phyloP scores from a whole-genome alignment of 2,888 invertebrate species.

The Abrostola tripartita region DNA sequence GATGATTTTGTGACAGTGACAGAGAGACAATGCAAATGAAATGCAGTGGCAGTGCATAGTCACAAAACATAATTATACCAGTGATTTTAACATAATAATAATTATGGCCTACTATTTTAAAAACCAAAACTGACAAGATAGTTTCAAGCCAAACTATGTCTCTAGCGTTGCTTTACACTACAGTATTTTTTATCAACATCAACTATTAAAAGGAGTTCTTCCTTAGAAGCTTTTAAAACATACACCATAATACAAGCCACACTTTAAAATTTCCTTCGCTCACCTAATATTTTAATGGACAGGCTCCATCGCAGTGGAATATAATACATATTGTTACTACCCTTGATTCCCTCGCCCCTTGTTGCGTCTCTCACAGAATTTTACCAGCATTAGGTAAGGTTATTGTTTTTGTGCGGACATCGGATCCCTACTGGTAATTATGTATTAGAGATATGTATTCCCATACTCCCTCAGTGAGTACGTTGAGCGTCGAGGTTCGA shows the following conservation, averaged over 20 bases:
- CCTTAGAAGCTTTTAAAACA: not conserved
- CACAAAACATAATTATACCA: too few species aligned
- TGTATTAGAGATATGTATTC: conserved; percentile 55
- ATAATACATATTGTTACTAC: conserved; percentile 40
- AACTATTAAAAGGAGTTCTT: not conserved
- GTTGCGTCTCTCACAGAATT: conserved; percentile 28
- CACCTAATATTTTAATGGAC: conserved; percentile 33
- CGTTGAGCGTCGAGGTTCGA: conserved; percentile 8
- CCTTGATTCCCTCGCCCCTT: conserved; percentile 22
- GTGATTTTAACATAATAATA: too few species aligned
- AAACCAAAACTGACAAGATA: too few species aligned
- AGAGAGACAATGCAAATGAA: too few species aligned
- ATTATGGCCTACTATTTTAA: too few species aligned
- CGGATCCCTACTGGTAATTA: conserved; percentile 53
- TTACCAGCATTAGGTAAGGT: conserved; percentile 23
- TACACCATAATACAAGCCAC: not conserved
- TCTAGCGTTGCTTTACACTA: too few species aligned
- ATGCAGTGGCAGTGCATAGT: too few species aligned
- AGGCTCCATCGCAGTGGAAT: conserved; percentile 11
- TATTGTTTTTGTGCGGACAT: conserved; percentile 49
- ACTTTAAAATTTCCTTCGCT: conserved; percentile 20
- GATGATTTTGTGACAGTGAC: too few species aligned
- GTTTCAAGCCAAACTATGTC: too few species aligned
- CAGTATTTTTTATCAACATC: too few species aligned
- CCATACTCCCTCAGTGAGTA: conserved; percentile 46